Evolutionary conservation across 2,113 vertebrate species (phyloP).

Genomic region (Physeter macrocephalus): DNA sequence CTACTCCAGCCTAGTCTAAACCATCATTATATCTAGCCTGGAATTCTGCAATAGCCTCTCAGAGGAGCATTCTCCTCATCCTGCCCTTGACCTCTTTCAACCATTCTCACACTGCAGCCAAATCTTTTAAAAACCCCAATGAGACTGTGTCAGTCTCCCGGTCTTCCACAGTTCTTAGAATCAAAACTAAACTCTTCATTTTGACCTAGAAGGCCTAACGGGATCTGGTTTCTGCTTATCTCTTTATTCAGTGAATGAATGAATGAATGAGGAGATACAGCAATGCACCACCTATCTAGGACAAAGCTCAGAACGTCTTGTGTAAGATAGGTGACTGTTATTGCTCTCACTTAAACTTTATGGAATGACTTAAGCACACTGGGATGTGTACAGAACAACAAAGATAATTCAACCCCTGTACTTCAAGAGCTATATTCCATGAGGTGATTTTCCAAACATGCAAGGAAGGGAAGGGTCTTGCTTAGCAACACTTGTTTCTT

Average conservation of each 20-base stretch:
- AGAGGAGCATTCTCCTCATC: background rate
- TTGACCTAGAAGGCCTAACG: background rate
- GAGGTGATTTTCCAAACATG: background rate
- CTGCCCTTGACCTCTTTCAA: background rate
- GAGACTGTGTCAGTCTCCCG: background rate
- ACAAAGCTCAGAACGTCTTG: background rate
- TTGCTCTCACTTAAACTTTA: background rate
- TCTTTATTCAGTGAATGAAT: background rate
- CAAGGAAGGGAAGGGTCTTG: background rate
- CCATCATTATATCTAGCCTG: background rate
- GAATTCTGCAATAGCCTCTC: background rate
- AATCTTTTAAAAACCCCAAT: background rate
- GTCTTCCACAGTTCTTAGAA: background rate
- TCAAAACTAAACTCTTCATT: slow-evolving; percentile 11
- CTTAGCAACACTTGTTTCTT: background rate
- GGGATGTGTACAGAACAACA: background rate
- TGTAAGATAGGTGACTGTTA: background rate
- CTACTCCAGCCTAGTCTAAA: background rate
- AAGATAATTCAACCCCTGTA: background rate
- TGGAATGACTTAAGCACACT: background rate
- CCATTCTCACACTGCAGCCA: background rate
- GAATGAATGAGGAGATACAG: background rate
- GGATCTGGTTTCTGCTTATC: background rate
- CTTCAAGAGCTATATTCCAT: slow-evolving; percentile 6
- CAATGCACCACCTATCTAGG: background rate